A percentile compares a stretch with the other conserved stretches of the same genome.
phyloP scores from a whole-genome alignment of 2,113 vertebrate genomes.

The Toxotes chatareus region DNA sequence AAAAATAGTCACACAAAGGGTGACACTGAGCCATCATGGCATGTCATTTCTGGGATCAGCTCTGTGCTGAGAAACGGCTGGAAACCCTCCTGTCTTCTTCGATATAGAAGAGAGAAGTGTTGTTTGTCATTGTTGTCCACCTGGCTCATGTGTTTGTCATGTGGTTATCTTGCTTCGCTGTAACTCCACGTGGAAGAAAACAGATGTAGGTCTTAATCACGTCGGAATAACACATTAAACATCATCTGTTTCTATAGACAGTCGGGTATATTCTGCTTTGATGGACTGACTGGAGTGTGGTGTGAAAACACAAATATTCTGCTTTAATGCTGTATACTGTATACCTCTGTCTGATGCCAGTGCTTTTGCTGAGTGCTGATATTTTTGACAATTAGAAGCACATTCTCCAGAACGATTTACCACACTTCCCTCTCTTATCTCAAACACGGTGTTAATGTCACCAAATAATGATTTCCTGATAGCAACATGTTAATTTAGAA shows the following conservation, averaged over 20 bases:
- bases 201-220: neutral
- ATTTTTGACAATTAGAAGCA: neutral
- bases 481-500: neutral
- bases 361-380: neutral
- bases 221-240: neutral
- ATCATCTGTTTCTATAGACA: neutral
- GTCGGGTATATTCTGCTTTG: neutral
- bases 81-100: constrained; percentile 16
- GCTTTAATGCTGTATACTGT: neutral
- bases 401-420: neutral
- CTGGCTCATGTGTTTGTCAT: neutral
- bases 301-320: neutral
- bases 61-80: constrained; percentile 39
- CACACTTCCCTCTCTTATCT: neutral
- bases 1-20: constrained; percentile 61
- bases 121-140: constrained; percentile 31
- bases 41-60: constrained; percentile 51
- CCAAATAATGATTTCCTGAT: neutral
- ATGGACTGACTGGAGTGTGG: neutral
- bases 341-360: neutral
- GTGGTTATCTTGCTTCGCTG: neutral
- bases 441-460: neutral
- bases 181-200: constrained; percentile 3
- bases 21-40: constrained; percentile 67
- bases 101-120: neutral